Evolutionary conservation across 2,888 invertebrate genomes (phyloP).

Genomic region (Drosophila koepferae): DNA sequence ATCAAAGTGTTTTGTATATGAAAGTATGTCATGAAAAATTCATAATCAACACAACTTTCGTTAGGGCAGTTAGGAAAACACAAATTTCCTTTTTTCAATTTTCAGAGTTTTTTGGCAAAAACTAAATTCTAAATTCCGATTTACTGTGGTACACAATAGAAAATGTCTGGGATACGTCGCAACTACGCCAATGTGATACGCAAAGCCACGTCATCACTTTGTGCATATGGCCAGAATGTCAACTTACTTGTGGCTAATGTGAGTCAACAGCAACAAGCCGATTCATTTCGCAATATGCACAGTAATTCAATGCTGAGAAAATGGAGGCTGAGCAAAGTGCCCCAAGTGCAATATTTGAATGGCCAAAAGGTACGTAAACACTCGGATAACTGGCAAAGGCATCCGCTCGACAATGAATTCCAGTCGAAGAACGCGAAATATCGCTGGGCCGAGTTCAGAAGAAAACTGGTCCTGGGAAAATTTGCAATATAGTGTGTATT

Average conservation of each 20-base stretch:
- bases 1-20: background rate
- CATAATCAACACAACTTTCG: background rate
- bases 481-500: conserved; percentile 15
- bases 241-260: no score
- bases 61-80: background rate
- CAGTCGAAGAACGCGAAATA: background rate
- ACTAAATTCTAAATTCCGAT: conserved; percentile 12
- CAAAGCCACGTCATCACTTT: background rate
- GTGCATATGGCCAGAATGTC: background rate
- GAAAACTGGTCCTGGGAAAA: conserved; percentile 45
- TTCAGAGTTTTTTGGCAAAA: background rate
- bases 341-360: background rate
- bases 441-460: conserved; percentile 54
- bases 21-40: background rate
- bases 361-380: background rate
- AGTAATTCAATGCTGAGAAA: background rate
- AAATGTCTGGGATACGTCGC: background rate
- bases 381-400: background rate
- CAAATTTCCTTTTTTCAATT: background rate
- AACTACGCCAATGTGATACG: background rate
- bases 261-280: background rate
- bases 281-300: background rate
- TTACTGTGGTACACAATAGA: background rate
- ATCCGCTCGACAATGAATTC: conserved; percentile 16
- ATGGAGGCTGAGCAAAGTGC: background rate